These are phyloP conservation scores for Drosophila ustulata DNA, from an alignment of 2,888 invertebrate species.

Conservation along the genomic window DNA sequence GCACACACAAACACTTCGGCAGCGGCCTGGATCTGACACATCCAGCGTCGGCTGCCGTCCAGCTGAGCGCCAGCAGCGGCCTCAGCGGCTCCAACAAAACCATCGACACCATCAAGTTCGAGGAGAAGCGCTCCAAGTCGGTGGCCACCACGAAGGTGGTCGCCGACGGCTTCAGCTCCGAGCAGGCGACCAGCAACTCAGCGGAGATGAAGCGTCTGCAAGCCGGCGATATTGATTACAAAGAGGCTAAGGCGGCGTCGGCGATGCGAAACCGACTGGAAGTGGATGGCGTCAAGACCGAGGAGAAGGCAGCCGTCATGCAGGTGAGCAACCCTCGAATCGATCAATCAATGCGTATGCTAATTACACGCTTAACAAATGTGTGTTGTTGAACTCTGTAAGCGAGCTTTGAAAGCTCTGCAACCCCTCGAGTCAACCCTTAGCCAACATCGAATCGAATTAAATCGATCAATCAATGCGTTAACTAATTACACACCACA, in stretches of 20 bases:
- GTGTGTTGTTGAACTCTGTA: too few relatives aligned
- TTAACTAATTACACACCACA: constrained; percentile 36
- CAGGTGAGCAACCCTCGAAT: constrained; percentile 87
- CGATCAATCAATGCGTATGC: neutral
- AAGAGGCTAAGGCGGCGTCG: constrained; percentile 91
- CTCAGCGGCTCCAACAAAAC: constrained; percentile 83
- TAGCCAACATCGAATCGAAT: neutral
- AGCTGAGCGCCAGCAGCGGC: constrained; percentile 83
- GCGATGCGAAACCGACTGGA: constrained; percentile 92
- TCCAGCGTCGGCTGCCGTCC: constrained; percentile 77
- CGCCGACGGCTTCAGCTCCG: constrained; percentile 93
- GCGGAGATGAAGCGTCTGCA: constrained; percentile 91
- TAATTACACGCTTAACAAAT: too few relatives aligned
- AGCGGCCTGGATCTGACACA: constrained; percentile 82
- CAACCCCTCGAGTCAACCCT: constrained; percentile 20
- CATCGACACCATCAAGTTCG: constrained; percentile 91
- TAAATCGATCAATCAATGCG: constrained; percentile 20
- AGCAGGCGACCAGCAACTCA: constrained; percentile 89
- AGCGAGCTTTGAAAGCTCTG: constrained; percentile 49
- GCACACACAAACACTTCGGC: constrained; percentile 83
- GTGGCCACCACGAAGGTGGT: constrained; percentile 92
- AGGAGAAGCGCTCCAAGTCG: constrained; percentile 93
- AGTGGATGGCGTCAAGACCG: constrained; percentile 93
- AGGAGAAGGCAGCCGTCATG: constrained; percentile 93
- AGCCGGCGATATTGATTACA: constrained; percentile 92